Conservation (phyloP, 2,797 vertebrate species). For the Holocentrus rufus region DNA sequence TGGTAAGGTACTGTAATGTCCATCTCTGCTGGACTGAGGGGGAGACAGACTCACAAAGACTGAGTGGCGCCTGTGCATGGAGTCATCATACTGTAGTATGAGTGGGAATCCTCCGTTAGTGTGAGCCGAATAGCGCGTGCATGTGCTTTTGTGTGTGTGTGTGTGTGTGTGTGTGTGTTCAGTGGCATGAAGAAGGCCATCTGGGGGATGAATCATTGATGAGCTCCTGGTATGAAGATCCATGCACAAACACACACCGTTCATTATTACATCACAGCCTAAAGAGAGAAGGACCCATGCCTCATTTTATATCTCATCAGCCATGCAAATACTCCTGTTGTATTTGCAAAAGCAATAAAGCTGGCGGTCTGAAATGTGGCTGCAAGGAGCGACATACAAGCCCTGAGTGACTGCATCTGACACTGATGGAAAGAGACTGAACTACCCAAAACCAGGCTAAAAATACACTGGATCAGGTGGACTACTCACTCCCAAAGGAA, state of each 20-base stretch:
- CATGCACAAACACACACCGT: conserved; percentile 7
- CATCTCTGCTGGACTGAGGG: conserved; percentile 56
- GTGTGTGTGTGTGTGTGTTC: conserved; percentile 24
- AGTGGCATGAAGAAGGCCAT: conserved; percentile 9
- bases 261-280: conserved; percentile 34
- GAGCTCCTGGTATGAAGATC: conserved; percentile 32
- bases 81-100: conserved; percentile 67
- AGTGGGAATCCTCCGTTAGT: conserved; percentile 73
- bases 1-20: conserved; percentile 64
- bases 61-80: conserved; percentile 70
- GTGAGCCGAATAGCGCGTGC: conserved; percentile 40
- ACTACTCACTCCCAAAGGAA: conserved; percentile 1
- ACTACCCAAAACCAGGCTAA: background rate
- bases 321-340: background rate
- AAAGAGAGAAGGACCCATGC: conserved; percentile 15
- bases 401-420: background rate
- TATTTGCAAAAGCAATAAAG: background rate
- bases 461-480: conserved; percentile 11
- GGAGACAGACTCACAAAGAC: conserved; percentile 70
- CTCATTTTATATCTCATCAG: conserved; percentile 4
- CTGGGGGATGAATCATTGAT: conserved; percentile 60
- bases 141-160: conserved; percentile 26
- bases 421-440: background rate
- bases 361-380: background rate
- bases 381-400: background rate